These are phyloP conservation scores for Echiichthys vipera DNA, from an alignment of 2,797 vertebrate genomes.

Conservation along the genomic window DNA sequence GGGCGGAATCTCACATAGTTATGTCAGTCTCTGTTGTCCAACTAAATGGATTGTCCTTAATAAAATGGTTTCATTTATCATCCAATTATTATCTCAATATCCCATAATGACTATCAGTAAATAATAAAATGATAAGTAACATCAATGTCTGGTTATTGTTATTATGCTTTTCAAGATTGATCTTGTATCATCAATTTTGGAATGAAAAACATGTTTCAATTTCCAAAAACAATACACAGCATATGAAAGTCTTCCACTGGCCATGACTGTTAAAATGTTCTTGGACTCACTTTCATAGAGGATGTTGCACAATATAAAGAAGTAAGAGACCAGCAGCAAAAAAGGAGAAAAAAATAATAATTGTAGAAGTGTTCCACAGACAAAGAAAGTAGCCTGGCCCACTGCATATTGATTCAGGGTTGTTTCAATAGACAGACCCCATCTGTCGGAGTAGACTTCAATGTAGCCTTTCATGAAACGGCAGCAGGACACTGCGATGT, in stretches of 20 bases:
- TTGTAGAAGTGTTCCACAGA: conserved; percentile 59
- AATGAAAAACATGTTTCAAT: conserved; percentile 12
- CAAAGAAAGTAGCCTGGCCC: conserved; percentile 63
- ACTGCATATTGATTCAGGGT: conserved; percentile 74
- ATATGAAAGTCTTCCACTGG: conserved; percentile 3
- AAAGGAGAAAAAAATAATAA: conserved; percentile 34
- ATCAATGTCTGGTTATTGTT: conserved; percentile 13
- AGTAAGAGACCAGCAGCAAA: conserved; percentile 20
- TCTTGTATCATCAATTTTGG: conserved; percentile 16
- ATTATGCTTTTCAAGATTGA: conserved; percentile 20
- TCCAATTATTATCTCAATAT: background rate
- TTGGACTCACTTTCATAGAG: background rate
- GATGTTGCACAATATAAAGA: conserved; percentile 34
- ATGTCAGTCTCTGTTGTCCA: conserved; percentile 3
- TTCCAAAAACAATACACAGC: conserved; percentile 29
- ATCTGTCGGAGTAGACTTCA: conserved; percentile 65
- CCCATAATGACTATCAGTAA: conserved; percentile 1
- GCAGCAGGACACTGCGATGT: conserved; percentile 73
- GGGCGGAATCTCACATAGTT: background rate
- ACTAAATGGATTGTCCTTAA: background rate
- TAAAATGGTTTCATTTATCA: background rate
- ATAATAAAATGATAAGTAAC: background rate
- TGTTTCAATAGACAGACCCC: conserved; percentile 70
- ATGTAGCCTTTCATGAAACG: conserved; percentile 67
- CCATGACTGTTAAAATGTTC: conserved; percentile 1